phyloP scores from a whole-genome alignment of 2,888 invertebrate genomes.

The Aelia acuminata region DNA sequence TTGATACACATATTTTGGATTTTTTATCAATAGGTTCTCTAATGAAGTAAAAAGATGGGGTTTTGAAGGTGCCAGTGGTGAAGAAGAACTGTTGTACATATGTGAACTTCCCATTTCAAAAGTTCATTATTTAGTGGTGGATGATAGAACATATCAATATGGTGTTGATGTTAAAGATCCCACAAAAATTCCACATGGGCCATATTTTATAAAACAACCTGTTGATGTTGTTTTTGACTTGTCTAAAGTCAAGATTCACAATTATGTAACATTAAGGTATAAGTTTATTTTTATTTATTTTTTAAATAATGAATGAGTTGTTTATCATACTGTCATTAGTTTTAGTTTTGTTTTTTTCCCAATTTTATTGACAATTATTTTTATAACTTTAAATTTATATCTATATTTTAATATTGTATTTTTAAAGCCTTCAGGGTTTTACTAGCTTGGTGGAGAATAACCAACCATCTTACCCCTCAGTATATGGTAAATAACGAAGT shows the following conservation, averaged over 20 bases:
- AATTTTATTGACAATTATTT: background rate
- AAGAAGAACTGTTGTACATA: slow-evolving; percentile 84
- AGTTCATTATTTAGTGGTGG: slow-evolving; percentile 79
- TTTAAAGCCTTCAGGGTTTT: no score
- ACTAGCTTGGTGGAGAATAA: no score
- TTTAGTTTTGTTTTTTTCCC: background rate
- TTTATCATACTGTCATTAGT: background rate
- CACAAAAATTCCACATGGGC: slow-evolving; percentile 86
- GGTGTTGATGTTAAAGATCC: slow-evolving; percentile 87
- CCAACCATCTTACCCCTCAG: no score
- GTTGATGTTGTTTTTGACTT: slow-evolving; percentile 87
- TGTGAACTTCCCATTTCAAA: slow-evolving; percentile 88
- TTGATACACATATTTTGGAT: background rate
- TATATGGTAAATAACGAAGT: no score
- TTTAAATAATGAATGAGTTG: slow-evolving; percentile 10
- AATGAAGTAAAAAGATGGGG: slow-evolving; percentile 84
- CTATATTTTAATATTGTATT: no score
- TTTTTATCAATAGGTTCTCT: slow-evolving; percentile 71
- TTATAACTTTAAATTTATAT: no score
- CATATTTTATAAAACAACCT: slow-evolving; percentile 90
- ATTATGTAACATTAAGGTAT: slow-evolving; percentile 80
- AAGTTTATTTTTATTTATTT: background rate
- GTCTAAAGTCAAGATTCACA: slow-evolving; percentile 70
- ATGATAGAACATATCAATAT: slow-evolving; percentile 87
- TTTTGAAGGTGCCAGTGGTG: slow-evolving; percentile 83